These are phyloP conservation scores for Leptopilina syphax DNA, from an alignment of 2,888 invertebrate species.

Conservation along the genomic window DNA sequence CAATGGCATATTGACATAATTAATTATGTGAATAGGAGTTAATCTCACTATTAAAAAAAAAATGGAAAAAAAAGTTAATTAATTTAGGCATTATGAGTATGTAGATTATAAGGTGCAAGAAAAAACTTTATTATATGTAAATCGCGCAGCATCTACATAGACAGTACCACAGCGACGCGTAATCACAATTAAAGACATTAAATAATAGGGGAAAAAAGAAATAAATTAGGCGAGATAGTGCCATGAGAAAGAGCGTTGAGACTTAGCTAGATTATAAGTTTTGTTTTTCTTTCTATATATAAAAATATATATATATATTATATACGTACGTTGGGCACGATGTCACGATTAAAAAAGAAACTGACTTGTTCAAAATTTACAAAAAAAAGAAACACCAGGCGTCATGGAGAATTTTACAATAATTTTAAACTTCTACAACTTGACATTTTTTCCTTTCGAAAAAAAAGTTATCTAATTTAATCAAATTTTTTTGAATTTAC, in stretches of 20 bases:
- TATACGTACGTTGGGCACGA: slow-evolving; percentile 68
- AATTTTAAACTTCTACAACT: too few species aligned
- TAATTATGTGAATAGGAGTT: slow-evolving; percentile 73
- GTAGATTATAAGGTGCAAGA: slow-evolving; percentile 43
- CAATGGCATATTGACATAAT: slow-evolving; percentile 71
- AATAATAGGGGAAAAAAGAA: slow-evolving; percentile 53
- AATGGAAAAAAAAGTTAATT: slow-evolving; percentile 47
- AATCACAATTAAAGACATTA: slow-evolving; percentile 65
- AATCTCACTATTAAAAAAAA: slow-evolving; percentile 58
- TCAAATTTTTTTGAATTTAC: too few species aligned
- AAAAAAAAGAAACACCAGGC: background rate
- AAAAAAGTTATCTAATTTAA: too few species aligned
- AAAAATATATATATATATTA: background rate
- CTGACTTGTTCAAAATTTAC: slow-evolving; percentile 16
- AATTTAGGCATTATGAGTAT: slow-evolving; percentile 34
- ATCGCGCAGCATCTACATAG: slow-evolving; percentile 63
- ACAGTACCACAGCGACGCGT: slow-evolving; percentile 67
- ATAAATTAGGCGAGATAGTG: slow-evolving; percentile 63
- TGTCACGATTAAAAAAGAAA: slow-evolving; percentile 46
- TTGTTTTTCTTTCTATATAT: slow-evolving; percentile 54
- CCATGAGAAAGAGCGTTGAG: slow-evolving; percentile 61
- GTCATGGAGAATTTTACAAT: too few species aligned
- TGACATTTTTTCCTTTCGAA: too few species aligned
- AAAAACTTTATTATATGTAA: slow-evolving; percentile 67
- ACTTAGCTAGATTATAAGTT: slow-evolving; percentile 41